phyloP scores from a whole-genome alignment of 2,888 invertebrate species.

The Oscheius onirici region DNA sequence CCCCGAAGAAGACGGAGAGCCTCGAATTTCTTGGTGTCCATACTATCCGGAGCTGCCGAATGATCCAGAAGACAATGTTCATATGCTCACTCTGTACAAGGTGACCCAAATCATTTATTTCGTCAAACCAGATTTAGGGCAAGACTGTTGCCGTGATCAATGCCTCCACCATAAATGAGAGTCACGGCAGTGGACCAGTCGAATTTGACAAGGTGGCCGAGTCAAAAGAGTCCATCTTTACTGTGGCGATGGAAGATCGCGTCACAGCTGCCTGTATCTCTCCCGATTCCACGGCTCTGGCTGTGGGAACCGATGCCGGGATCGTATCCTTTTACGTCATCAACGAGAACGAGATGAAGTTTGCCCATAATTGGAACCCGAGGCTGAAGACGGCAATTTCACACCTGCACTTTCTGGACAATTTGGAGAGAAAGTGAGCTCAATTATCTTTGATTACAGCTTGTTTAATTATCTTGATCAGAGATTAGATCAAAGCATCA shows the following conservation, averaged over 20 bases:
- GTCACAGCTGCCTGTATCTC: constrained; percentile 59
- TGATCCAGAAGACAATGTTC: constrained; percentile 45
- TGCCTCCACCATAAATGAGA: constrained; percentile 39
- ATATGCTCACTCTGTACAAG: constrained; percentile 51
- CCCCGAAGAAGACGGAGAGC: constrained; percentile 29
- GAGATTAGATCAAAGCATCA: too few species aligned
- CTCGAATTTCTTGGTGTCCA: constrained; percentile 65
- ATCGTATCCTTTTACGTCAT: constrained; percentile 62
- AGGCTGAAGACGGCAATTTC: constrained; percentile 41
- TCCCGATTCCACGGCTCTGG: constrained; percentile 67
- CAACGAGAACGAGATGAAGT: constrained; percentile 45
- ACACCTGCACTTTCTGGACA: constrained; percentile 66
- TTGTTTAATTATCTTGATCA: background rate
- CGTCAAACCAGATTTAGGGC: constrained; percentile 46
- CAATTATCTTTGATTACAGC: background rate
- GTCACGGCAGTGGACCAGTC: constrained; percentile 23
- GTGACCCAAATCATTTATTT: constrained; percentile 24
- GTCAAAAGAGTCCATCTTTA: constrained; percentile 42
- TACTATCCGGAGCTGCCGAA: constrained; percentile 51
- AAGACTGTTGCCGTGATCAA: constrained; percentile 54
- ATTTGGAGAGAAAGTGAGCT: constrained; percentile 31
- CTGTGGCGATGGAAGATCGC: constrained; percentile 39
- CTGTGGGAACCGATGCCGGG: constrained; percentile 54
- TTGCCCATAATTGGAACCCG: constrained; percentile 60
- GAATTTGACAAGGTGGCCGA: constrained; percentile 41